Percentiles rank a stretch among this genome's conserved stretches.
These are phyloP conservation scores for Conus ventricosus DNA, from an alignment of 1,140 invertebrate species.

Conservation along the genomic window DNA sequence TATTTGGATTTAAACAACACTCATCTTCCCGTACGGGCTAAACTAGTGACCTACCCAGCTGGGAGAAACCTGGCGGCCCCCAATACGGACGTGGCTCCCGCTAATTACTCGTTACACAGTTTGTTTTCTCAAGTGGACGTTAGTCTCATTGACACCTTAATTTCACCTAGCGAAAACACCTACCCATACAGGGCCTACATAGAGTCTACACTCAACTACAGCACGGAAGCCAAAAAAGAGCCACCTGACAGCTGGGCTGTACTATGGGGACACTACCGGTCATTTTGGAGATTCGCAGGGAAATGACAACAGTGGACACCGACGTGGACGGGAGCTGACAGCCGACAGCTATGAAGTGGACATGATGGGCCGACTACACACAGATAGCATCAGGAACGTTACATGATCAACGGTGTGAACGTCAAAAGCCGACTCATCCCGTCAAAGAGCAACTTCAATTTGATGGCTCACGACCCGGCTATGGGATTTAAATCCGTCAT, in stretches of 20 bases:
- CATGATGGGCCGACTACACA: conserved; percentile 15
- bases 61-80: neutral
- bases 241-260: neutral
- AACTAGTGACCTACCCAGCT: too few species aligned
- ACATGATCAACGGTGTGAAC: neutral
- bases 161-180: too few species aligned
- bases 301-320: neutral
- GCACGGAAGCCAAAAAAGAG: neutral
- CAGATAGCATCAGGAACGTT: conserved; percentile 1
- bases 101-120: conserved; percentile 14
- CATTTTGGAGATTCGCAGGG: neutral
- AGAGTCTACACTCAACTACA: neutral
- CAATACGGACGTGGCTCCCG: neutral
- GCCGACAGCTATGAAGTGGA: neutral
- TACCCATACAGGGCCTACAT: conserved; percentile 21
- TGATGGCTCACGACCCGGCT: neutral
- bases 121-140: conserved; percentile 29
- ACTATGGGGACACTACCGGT: neutral
- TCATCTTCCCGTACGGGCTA: too few species aligned
- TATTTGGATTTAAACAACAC: too few species aligned
- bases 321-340: neutral
- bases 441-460: neutral
- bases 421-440: conserved; percentile 9
- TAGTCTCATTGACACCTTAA: neutral
- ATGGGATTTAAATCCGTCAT: neutral